These are phyloP conservation scores for Phenganax subtilis DNA, from an alignment of 92 coral and sea anemone species.

Conservation along the genomic window DNA sequence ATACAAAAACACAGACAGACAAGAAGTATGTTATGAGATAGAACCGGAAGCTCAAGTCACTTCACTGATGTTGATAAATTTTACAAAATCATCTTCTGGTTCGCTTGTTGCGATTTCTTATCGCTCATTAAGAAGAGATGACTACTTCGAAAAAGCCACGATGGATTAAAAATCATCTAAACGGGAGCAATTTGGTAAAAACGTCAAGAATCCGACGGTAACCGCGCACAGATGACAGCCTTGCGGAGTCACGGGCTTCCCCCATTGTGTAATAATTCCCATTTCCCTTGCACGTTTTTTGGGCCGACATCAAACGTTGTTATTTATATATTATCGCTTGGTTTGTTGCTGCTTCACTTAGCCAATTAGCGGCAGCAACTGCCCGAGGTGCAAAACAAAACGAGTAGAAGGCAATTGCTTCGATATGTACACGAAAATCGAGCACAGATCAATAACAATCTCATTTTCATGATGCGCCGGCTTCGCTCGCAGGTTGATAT, in stretches of 20 bases:
- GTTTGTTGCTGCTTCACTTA: slow-evolving; percentile 44
- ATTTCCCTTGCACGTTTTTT: slow-evolving; percentile 24
- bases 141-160: slow-evolving; percentile 23
- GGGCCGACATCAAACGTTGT: slow-evolving; percentile 31
- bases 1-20: too few relatives aligned
- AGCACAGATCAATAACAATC: slow-evolving; percentile 43
- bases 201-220: slow-evolving; percentile 21
- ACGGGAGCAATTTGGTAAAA: neutral
- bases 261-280: slow-evolving; percentile 32
- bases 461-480: slow-evolving; percentile 60
- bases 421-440: slow-evolving; percentile 21
- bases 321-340: slow-evolving; percentile 33
- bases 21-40: neutral
- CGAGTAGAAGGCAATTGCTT: slow-evolving; percentile 8
- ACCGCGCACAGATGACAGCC: slow-evolving; percentile 30
- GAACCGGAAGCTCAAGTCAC: slow-evolving; percentile 37
- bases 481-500: slow-evolving; percentile 75
- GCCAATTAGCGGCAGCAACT: slow-evolving; percentile 43
- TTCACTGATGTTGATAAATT: slow-evolving; percentile 24
- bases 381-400: slow-evolving; percentile 24
- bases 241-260: slow-evolving; percentile 19
- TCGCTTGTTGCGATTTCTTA: slow-evolving; percentile 37
- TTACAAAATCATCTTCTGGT: slow-evolving; percentile 30
- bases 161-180: neutral
- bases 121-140: slow-evolving; percentile 35